A percentile compares a stretch with the other conserved stretches of the same genome.
Evolutionary conservation across 2,888 invertebrate species (phyloP).

Genomic region (Agonum fuliginosum): DNA sequence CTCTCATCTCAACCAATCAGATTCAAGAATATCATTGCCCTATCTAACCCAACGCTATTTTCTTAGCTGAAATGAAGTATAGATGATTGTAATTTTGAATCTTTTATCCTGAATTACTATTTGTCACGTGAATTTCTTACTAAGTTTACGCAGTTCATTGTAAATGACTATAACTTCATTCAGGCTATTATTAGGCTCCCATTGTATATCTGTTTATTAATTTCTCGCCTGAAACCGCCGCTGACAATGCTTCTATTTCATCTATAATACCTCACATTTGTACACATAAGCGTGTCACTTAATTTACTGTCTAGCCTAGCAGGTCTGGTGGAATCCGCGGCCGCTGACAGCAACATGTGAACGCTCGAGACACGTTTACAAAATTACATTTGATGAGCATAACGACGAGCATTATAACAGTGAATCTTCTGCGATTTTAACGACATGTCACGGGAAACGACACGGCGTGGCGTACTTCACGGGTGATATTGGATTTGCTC

Average conservation of each 20-base stretch:
- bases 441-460: constrained; percentile 27
- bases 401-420: constrained; percentile 53
- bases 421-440: constrained; percentile 50
- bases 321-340: constrained; percentile 16
- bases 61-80: no score
- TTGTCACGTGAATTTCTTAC: no score
- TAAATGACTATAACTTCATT: no score
- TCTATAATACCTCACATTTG: background rate
- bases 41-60: no score
- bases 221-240: no score
- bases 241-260: background rate
- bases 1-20: no score
- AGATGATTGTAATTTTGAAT: no score
- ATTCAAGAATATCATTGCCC: no score
- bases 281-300: constrained; percentile 1
- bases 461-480: background rate
- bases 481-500: background rate
- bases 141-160: no score
- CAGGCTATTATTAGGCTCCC: no score
- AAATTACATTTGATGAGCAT: constrained; percentile 51
- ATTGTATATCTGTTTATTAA: no score
- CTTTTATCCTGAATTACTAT: no score
- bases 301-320: constrained; percentile 35
- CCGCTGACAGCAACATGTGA: constrained; percentile 37
- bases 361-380: constrained; percentile 27